Base-by-base conservation (phyloP, 2,888 invertebrate genomes). In the Phengaris alcon region DNA sequence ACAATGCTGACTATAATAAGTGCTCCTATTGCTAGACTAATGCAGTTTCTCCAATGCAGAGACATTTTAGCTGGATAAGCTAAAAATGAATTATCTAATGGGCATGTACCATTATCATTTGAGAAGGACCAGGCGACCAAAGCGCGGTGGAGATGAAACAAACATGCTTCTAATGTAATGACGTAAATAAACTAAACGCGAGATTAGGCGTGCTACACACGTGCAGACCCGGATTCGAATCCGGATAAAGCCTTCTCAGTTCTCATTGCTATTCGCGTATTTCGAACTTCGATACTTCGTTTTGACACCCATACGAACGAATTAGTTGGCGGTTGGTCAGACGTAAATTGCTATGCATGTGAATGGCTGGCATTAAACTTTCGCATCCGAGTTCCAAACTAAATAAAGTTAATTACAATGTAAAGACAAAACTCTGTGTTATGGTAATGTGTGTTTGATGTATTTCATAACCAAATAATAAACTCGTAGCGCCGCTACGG, bases 131-230 rank as follows among this genome's bases (percentile, higher is more conserved):
- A 46, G 68, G 74, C 54, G 9, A 54, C 15, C 52, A 76, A 68
- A 76, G 74, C 72, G 69, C 70, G 46, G 12, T 15, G 35, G 70
- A 75, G 59, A 76, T 76, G 72, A 73, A 75, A 48, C 77, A 77
- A 75, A 77, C 76, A 75, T 70, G 77, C 76, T 77, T 76, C 76
- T 76, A 77, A 75, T 68, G 74, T 74, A 74, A 77, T 77, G 75
- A 76, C 74, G 12, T 73, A 73, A 75, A 75, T 74, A 70, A 73
- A 44, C 22, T 22, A 6, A 44, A 74, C 74, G 70, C 72, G 76
- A 64, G 35, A 64, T 35, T 35, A 64, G 13, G 44, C 64, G 13
- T 4, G 59, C 59, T 15, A 59, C 22, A 22, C 59, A 22, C 9
- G 59, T 22, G 10, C 22, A 59, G 15, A 57, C 15, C 15, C 15